Evolutionary conservation across 2,888 invertebrate genomes (phyloP), one percentile per base, ranked within the genome.

Genomic region (Pristionchus japonicus): DNA sequence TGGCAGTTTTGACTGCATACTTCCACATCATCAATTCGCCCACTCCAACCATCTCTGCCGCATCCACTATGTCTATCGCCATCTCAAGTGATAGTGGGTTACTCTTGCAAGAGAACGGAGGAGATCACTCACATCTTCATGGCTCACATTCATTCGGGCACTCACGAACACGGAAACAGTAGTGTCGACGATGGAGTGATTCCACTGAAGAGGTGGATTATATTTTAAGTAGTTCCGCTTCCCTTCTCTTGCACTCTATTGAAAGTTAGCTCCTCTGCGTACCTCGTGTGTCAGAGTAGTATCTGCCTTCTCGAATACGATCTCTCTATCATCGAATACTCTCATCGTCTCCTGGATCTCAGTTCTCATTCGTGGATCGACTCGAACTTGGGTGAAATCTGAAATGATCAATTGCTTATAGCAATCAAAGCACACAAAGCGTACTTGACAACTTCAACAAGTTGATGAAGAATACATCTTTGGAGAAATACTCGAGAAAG

Each of bases 171-270:
- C 74, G 3, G 40, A 37, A 7, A 40, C 27, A 1, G 74, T 74
- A 23, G 74, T 40, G 23, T 31, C 37, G 74, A 74, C 74, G 74
- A 74, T 74, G 40, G 74, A 74, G 23, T 40, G 74, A 74, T 74
- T 74, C 37, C 40, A 40, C 74, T 74, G 40, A 20, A 74, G 4
- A 9, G 31, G 4, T 2, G 4, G 3, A 15, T 67, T 15, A 6
- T 61, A 27, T 27, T 61, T 3, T 27, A 27, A 57, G 17, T 57
- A 43, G 43, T 43, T 9, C n/a, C n/a, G n/a, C n/a, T n/a, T n/a
- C n/a, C n/a, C n/a, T n/a, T n/a, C n/a, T n/a, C n/a, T n/a, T n/a
- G n/a, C n/a, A n/a, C n/a, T n/a, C n/a, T n/a, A n/a, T n/a, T n/a
- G n/a, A n/a, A n/a, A n/a, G n/a, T n/a, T n/a, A n/a, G n/a, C n/a